Evolutionary conservation across 2,113 vertebrate genomes (phyloP), one percentile per base, ranked within the genome.

Genomic region (Clarias gariepinus): DNA sequence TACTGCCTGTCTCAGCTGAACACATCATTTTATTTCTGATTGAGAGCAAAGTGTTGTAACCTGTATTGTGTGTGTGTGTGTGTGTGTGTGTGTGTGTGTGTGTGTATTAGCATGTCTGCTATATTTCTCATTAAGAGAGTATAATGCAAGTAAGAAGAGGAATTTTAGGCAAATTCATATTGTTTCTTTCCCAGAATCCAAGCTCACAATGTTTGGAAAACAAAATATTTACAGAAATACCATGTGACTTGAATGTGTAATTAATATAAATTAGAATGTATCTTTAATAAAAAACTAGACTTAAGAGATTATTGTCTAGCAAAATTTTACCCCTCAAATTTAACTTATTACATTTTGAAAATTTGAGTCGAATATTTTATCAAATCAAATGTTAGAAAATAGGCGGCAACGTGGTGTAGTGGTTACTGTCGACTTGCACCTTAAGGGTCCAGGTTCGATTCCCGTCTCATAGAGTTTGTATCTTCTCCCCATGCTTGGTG

Each of bases 1-100:
- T 15, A 73, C 61, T 87, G 85, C 69, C n/a, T 76, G 68, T 74
- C 55, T 87, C 85, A 87, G 80, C 80, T 82, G 80, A 64, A 82
- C 47, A 52, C 79, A 74, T 86, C 30, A 81, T 86, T 55, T 84
- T 47, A 61, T 85, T 85, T 28, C 36, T 16, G 79, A 82, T 28
- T 13, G 13, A 81, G 30, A 61, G 52, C 64, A 86, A 53, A 13
- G 68, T 57, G 57, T 25, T 86, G 85, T 80, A 57, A 55, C 36
- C 61, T 63, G 83, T 55, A 28, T 12, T 21, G 28, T 52, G 25
- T 73, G 28, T 57, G 21, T 78, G 25, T 81, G 85, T 86, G 63
- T 81, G 28, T 71, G 85, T 74, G 30, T 81, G 82, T 71, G 68
- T 66, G 36, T 78, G 84, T 74, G 33, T 87, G 85, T 63, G 85